Evolutionary conservation across 2,888 invertebrate species (phyloP), one percentile per base, ranked within the genome.

Genomic region (Drepanosiphum platanoidis): DNA sequence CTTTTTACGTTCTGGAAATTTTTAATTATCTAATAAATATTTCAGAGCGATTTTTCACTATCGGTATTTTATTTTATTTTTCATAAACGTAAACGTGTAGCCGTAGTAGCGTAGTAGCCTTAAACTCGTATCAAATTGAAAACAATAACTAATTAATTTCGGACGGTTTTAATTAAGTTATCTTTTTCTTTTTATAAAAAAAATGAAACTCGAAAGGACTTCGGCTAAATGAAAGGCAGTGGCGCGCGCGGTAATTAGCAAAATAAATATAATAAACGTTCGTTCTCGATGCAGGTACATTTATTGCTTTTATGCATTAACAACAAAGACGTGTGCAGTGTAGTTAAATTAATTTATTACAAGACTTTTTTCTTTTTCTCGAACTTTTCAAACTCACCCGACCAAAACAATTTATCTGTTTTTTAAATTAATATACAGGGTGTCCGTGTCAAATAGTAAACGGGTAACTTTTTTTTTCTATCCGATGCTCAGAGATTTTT

Each of bases 381-480:
- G 15, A 66, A 64, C 64, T 30, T 42, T 78, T 66, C 4, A 11
- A 11, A 39, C 39, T 78, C 46, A 9, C 15, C n/a, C 15, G 7
- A 34, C 66, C n/a, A 9, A 46, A 32, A 42, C n/a, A n/a, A 34
- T 68, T 46, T 79, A 79, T 79, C 32, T n/a, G 42, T 1, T n/a
- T 68, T 79, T 78, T 18, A 79, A 42, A 68, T 78, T 66, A 78
- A 78, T 78, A 42, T n/a, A n/a, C n/a, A n/a, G n/a, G n/a, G n/a
- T n/a, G n/a, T n/a, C n/a, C n/a, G n/a, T n/a, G n/a, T n/a, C n/a
- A n/a, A n/a, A n/a, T n/a, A n/a, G n/a, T n/a, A n/a, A n/a, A n/a
- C n/a, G n/a, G n/a, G n/a, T n/a, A n/a, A n/a, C n/a, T n/a, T n/a
- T n/a, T n/a, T n/a, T n/a, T n/a, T n/a, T n/a, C n/a, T n/a, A n/a